A percentile compares a stretch with the other conserved stretches of the same genome.
Evolutionary conservation across 2,888 invertebrate species (phyloP).

Genomic region (Belgica antarctica): DNA sequence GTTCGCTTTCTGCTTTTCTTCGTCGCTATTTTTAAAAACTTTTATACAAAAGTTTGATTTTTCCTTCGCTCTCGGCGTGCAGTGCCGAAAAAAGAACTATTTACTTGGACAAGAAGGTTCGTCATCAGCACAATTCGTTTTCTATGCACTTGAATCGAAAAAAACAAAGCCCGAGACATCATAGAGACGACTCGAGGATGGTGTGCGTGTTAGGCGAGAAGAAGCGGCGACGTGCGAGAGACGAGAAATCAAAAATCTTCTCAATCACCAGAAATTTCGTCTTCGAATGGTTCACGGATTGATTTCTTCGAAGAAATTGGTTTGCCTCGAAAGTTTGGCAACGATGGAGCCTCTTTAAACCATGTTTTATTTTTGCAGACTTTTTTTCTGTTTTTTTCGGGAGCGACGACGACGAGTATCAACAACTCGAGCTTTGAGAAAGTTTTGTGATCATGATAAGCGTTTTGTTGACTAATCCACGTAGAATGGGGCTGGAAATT

Average conservation of each 20-base stretch:
- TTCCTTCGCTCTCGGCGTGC: neutral
- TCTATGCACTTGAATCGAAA: conserved; percentile 11
- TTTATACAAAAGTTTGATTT: neutral
- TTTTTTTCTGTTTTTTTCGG: no score
- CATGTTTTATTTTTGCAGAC: neutral
- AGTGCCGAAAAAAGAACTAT: conserved; percentile 1
- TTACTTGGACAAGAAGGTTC: neutral
- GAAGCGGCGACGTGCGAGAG: neutral
- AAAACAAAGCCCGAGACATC: conserved; percentile 22
- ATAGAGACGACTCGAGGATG: conserved; percentile 4
- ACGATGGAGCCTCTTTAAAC: neutral
- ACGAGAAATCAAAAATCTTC: neutral
- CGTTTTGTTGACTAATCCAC: no score
- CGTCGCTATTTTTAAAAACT: conserved; percentile 2
- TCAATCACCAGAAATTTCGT: neutral
- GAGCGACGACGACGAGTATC: no score
- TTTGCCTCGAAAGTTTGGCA: neutral
- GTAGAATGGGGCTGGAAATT: no score
- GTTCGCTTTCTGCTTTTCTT: neutral
- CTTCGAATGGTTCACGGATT: conserved; percentile 3
- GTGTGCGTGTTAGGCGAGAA: no score
- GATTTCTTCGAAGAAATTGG: neutral
- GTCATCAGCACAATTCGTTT: neutral
- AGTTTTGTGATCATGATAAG: no score
- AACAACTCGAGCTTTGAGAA: no score